Percentiles rank a stretch among this genome's conserved stretches.
phyloP scores from a whole-genome alignment of 1,140 invertebrate genomes.

The Paraescarpia echinospica region DNA sequence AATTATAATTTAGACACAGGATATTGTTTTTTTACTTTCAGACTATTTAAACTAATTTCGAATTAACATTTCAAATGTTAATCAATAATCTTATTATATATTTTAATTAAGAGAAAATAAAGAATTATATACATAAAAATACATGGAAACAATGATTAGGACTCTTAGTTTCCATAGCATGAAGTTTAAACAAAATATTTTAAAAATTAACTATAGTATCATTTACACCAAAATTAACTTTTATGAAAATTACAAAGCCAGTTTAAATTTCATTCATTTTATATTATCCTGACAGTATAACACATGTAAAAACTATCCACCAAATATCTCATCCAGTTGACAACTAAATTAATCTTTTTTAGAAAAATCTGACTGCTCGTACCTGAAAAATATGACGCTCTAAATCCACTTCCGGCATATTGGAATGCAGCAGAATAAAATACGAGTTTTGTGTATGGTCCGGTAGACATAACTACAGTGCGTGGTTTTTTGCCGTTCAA shows the following conservation, averaged over 20 bases:
- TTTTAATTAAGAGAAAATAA: no score
- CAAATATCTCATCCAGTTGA: not conserved
- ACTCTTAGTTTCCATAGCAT: not conserved
- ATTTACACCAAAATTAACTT: not conserved
- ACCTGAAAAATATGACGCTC: not conserved
- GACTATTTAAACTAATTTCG: not conserved
- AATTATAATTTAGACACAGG: not conserved
- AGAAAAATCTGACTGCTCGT: not conserved
- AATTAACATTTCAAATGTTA: not conserved
- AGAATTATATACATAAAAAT: no score
- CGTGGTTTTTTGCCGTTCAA: not conserved
- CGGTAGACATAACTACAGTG: not conserved
- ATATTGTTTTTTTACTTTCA: not conserved
- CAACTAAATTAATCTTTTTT: not conserved
- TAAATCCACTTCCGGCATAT: not conserved
- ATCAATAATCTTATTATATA: not conserved
- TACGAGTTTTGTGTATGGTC: not conserved
- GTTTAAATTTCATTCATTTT: not conserved
- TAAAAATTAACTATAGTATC: not conserved
- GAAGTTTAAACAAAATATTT: not conserved
- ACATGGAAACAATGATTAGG: no score
- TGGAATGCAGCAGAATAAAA: not conserved
- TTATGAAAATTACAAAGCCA: not conserved
- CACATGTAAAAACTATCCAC: no score
- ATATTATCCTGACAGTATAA: no score